These are phyloP conservation scores for Leptoteleia sp. DNA, from an alignment of 1,140 invertebrate species.

Conservation along the genomic window DNA sequence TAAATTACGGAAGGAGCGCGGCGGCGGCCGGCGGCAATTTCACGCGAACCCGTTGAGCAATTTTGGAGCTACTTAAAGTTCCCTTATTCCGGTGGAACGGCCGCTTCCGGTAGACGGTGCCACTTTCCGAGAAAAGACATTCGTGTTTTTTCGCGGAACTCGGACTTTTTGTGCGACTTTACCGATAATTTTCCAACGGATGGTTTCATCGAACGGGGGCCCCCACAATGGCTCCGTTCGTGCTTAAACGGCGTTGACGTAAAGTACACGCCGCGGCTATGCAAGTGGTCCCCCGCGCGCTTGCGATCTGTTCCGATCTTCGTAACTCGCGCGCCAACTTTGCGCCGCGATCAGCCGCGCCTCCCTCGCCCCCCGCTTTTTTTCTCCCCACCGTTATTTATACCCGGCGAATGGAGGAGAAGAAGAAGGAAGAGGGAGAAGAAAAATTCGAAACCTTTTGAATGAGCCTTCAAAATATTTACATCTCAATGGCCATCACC, in stretches of 20 bases:
- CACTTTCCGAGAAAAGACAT: constrained; percentile 53
- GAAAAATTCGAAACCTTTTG: constrained; percentile 2
- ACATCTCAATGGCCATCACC: no score
- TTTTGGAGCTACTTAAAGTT: constrained; percentile 28
- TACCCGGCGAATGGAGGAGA: no score
- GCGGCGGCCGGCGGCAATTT: no score
- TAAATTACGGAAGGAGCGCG: constrained; percentile 6
- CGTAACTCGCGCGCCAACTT: no score
- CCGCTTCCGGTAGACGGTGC: constrained; percentile 44
- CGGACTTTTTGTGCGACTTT: constrained; percentile 39
- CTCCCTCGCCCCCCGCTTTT: no score
- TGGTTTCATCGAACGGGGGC: constrained; percentile 57
- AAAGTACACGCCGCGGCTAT: no score
- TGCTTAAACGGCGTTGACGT: constrained; percentile 28
- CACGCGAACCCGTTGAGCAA: constrained; percentile 5
- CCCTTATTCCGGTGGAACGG: constrained; percentile 14
- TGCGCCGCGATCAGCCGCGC: no score
- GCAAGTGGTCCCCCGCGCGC: no score
- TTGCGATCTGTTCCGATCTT: no score
- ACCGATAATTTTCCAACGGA: constrained; percentile 55
- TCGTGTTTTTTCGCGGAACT: constrained; percentile 45
- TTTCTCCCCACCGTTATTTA: no score
- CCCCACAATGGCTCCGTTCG: constrained; percentile 41
- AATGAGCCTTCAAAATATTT: no score
- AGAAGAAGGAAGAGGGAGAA: no score